Conservation (phyloP, 1,140 invertebrate species). For the Calephelis virginiensis region DNA sequence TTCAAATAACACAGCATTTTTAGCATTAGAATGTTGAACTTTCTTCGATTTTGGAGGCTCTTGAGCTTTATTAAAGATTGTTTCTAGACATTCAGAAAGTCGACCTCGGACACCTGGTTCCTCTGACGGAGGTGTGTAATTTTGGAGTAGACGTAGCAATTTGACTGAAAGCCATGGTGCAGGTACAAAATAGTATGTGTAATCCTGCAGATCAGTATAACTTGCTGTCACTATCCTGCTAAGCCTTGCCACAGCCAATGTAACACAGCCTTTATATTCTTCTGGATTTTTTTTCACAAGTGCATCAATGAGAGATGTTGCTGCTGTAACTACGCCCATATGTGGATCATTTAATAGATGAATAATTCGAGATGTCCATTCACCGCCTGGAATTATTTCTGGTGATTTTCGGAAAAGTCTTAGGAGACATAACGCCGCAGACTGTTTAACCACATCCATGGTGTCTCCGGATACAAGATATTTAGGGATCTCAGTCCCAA, state of each 20-base stretch:
- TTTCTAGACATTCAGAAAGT: conserved; percentile 98
- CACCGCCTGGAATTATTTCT: conserved; percentile 96
- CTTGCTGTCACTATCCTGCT: conserved; percentile 98
- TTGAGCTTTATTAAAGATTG: conserved; percentile 99
- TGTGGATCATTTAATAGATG: conserved; percentile 99
- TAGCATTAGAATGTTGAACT: conserved; percentile 99
- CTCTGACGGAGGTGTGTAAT: conserved; percentile 97
- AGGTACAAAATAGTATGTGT: conserved; percentile 99
- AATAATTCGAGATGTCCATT: conserved; percentile 99
- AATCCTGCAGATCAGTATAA: conserved; percentile 99
- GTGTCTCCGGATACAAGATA: conserved; percentile 98
- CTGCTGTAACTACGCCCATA: conserved; percentile 99
- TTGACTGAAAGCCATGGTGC: conserved; percentile 99
- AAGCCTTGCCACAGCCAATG: conserved; percentile 96
- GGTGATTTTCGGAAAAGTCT: conserved; percentile 95
- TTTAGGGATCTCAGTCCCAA: conserved; percentile 98
- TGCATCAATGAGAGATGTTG: conserved; percentile 98
- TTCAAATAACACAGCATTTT: conserved; percentile 99
- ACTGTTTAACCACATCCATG: conserved; percentile 99
- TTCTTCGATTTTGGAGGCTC: conserved; percentile 99
- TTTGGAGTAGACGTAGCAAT: conserved; percentile 96
- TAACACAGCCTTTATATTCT: conserved; percentile 99
- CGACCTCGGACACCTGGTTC: conserved; percentile 96
- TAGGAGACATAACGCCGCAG: conserved; percentile 97
- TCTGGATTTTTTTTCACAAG: conserved; percentile 99